Percentiles rank a stretch among this genome's conserved stretches.
phyloP scores from a whole-genome alignment of 2,113 vertebrate genomes.

The Carettochelys insculpta region DNA sequence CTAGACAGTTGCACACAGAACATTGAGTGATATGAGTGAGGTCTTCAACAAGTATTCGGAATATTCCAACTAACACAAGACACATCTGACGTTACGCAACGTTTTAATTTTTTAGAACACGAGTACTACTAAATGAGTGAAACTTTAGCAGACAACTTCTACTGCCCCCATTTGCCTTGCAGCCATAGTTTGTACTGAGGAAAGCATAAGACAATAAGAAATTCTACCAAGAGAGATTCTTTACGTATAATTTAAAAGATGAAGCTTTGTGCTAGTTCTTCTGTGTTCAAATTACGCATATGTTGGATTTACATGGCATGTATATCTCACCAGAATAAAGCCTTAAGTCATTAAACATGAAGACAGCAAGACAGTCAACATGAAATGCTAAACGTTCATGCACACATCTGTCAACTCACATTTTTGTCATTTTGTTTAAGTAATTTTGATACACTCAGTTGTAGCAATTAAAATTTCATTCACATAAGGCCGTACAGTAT shows the following conservation, averaged over 20 bases:
- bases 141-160: background rate
- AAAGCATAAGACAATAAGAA: background rate
- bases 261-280: background rate
- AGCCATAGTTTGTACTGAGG: background rate
- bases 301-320: background rate
- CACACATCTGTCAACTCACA: slow-evolving; percentile 8
- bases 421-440: background rate
- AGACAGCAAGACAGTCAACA: background rate
- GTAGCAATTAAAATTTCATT: slow-evolving; percentile 29
- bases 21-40: slow-evolving; percentile 21
- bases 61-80: background rate
- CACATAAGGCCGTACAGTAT: background rate
- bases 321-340: background rate
- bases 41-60: background rate
- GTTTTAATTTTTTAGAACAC: background rate
- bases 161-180: background rate
- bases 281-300: background rate
- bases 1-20: background rate
- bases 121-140: background rate
- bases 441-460: background rate
- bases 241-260: background rate
- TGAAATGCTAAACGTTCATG: background rate
- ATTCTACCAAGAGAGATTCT: background rate
- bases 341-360: slow-evolving; percentile 5
- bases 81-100: background rate